Percentiles rank a stretch among this genome's conserved stretches.
phyloP scores from a whole-genome alignment of 1,140 invertebrate species.

The Tetragonula clypearis region DNA sequence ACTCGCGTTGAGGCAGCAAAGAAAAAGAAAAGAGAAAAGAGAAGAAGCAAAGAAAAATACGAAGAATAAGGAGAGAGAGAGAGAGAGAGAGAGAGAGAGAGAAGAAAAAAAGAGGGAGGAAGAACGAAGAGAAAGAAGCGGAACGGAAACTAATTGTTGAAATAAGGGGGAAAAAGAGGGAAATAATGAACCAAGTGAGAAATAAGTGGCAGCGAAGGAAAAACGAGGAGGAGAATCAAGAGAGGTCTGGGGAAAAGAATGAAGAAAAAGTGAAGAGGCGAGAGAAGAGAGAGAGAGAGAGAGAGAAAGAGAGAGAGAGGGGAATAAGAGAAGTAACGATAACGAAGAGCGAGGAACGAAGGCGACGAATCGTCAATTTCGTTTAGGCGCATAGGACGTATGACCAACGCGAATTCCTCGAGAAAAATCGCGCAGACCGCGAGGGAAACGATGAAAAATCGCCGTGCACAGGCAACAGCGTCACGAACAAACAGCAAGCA shows the following conservation, averaged over 20 bases:
- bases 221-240: no score
- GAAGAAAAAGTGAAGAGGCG: background rate
- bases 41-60: background rate
- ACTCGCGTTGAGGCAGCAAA: background rate
- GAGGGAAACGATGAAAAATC: conserved; percentile 20
- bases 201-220: background rate
- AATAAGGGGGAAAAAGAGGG: no score
- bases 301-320: background rate
- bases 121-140: background rate
- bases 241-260: background rate
- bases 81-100: background rate
- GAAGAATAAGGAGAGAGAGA: background rate
- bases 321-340: background rate
- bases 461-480: background rate
- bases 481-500: conserved; percentile 28
- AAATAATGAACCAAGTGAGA: background rate
- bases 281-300: background rate
- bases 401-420: conserved; percentile 2
- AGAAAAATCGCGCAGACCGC: no score
- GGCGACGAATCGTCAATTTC: conserved; percentile 8
- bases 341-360: no score
- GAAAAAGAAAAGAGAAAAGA: background rate
- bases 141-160: background rate
- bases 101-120: background rate
- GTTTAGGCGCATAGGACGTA: background rate